Conservation (phyloP, 2,888 invertebrate genomes). For the Brachylomia viminalis region DNA sequence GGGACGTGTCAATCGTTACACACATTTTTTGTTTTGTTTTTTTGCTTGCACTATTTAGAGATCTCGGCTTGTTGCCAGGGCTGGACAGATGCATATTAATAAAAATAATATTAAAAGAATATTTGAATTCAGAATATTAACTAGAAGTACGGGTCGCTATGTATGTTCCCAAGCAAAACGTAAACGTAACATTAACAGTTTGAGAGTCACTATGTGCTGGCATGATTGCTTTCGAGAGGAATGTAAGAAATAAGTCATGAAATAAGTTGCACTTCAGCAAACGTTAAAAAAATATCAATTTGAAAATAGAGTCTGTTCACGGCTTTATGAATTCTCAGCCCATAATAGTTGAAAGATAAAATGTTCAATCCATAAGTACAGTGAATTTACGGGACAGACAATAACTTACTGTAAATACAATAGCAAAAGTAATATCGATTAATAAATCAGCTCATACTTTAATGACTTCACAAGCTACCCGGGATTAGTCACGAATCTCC, state of each 20-base stretch:
- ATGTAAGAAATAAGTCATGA: not conserved
- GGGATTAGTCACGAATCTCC: slow-evolving; percentile 70
- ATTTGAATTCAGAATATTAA: slow-evolving; percentile 24
- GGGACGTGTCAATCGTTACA: slow-evolving; percentile 47
- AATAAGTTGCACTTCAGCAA: not conserved
- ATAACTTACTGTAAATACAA: slow-evolving; percentile 62
- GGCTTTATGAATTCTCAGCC: slow-evolving; percentile 44
- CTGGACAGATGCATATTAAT: slow-evolving; percentile 52
- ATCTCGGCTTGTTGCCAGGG: slow-evolving; percentile 60
- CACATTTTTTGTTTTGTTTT: slow-evolving; percentile 36
- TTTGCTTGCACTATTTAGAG: slow-evolving; percentile 24
- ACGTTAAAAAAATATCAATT: not conserved
- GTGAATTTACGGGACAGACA: slow-evolving; percentile 66
- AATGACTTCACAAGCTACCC: slow-evolving; percentile 72
- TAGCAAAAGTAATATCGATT: slow-evolving; percentile 68
- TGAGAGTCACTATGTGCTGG: slow-evolving; percentile 33
- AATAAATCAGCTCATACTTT: slow-evolving; percentile 72
- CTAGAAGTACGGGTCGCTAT: slow-evolving; percentile 46
- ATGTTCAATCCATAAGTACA: slow-evolving; percentile 49
- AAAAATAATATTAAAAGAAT: slow-evolving; percentile 27
- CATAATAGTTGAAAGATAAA: slow-evolving; percentile 52
- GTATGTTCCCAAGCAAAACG: slow-evolving; percentile 53
- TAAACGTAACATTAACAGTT: slow-evolving; percentile 55
- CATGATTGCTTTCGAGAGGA: slow-evolving; percentile 5
- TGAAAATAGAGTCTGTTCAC: slow-evolving; percentile 28